Evolutionary conservation across 1,140 invertebrate species (phyloP).

Genomic region (Pachyrhynchus sulphureomaculatus): DNA sequence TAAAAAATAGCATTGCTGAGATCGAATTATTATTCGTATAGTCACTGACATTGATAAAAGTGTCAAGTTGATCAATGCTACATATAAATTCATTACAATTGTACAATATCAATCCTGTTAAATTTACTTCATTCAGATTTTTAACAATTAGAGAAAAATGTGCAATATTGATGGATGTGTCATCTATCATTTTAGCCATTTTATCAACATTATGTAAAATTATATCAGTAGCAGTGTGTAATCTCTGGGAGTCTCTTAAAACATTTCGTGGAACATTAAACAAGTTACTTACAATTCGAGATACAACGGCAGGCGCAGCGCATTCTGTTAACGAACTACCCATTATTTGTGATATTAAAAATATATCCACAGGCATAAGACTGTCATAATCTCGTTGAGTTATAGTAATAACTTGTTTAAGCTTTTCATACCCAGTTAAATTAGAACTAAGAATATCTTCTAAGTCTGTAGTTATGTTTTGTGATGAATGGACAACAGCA

Average conservation of each 20-base stretch:
- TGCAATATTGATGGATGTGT: neutral
- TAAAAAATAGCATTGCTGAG: conserved; percentile 29
- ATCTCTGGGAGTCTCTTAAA: conserved; percentile 29
- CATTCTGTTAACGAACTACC: neutral
- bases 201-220: conserved; percentile 37
- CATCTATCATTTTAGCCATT: conserved; percentile 6
- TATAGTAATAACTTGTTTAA: conserved; percentile 20
- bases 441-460: conserved; percentile 27
- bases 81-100: conserved; percentile 12
- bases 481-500: conserved; percentile 10
- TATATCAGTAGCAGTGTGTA: conserved; percentile 35
- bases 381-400: neutral
- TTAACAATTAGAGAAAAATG: conserved; percentile 32
- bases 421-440: conserved; percentile 19
- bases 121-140: conserved; percentile 18
- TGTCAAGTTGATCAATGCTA: neutral
- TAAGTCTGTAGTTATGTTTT: conserved; percentile 34
- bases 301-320: neutral
- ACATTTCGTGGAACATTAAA: conserved; percentile 18
- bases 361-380: conserved; percentile 24
- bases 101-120: conserved; percentile 29
- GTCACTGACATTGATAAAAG: conserved; percentile 9
- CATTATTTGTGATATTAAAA: conserved; percentile 24
- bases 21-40: conserved; percentile 22
- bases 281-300: conserved; percentile 27